Evolutionary conservation across 2,888 invertebrate genomes (phyloP).

Genomic region (Cephus nigrinus): DNA sequence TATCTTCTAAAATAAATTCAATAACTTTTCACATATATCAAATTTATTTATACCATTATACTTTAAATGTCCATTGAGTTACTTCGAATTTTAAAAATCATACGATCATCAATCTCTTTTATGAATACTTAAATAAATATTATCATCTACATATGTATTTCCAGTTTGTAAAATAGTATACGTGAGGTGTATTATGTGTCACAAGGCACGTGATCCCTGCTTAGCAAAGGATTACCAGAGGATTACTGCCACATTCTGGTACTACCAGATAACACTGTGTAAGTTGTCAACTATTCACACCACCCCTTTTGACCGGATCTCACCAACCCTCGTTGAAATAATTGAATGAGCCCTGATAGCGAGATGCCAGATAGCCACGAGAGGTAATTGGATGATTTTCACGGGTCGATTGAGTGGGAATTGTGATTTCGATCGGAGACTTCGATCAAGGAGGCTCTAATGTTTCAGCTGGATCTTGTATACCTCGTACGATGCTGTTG

Average conservation of each 20-base stretch:
- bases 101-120: too few species aligned
- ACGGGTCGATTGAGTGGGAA: constrained; percentile 37
- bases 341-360: constrained; percentile 27
- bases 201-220: constrained; percentile 54
- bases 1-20: background rate
- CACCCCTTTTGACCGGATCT: constrained; percentile 13
- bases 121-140: background rate
- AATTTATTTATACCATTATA: background rate
- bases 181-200: constrained; percentile 55
- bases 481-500: background rate
- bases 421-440: background rate
- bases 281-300: constrained; percentile 59
- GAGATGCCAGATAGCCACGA: constrained; percentile 51
- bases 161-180: constrained; percentile 8
- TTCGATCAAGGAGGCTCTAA: background rate
- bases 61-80: background rate
- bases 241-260: constrained; percentile 61
- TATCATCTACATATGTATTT: background rate
- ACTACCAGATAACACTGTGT: constrained; percentile 62
- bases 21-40: background rate
- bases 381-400: constrained; percentile 62
- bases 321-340: constrained; percentile 22
- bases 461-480: background rate
- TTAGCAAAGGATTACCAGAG: constrained; percentile 58
- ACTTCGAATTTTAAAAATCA: too few species aligned